Evolutionary conservation across 2,113 vertebrate species (phyloP).

Genomic region (Chrysochloris asiatica): DNA sequence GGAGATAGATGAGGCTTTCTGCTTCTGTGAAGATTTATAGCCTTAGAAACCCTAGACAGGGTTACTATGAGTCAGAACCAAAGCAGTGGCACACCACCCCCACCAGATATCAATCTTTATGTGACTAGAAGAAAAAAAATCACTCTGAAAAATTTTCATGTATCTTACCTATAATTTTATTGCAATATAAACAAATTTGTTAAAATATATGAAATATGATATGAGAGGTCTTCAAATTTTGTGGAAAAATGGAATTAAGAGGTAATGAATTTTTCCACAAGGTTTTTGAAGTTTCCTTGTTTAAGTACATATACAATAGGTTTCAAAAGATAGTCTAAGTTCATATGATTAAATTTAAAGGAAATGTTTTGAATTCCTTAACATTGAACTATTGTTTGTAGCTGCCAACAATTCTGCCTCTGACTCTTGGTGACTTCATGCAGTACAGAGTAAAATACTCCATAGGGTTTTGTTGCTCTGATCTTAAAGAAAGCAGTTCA

Average conservation of each 20-base stretch:
- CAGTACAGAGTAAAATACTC: background rate
- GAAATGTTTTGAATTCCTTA: slow-evolving; percentile 8
- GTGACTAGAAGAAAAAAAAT: background rate
- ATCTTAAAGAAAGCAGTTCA: background rate
- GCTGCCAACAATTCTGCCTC: background rate
- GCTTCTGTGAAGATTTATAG: too few species aligned
- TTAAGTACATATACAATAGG: background rate
- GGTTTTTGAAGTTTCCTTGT: too few species aligned
- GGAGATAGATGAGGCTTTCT: too few species aligned
- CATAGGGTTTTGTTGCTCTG: background rate
- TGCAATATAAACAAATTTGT: background rate
- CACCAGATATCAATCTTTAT: background rate
- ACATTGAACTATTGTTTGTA: background rate
- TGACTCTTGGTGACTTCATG: background rate
- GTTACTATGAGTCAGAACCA: too few species aligned
- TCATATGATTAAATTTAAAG: background rate
- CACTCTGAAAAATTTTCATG: too few species aligned
- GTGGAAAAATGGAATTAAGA: too few species aligned
- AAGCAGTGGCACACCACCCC: too few species aligned
- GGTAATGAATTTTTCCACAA: too few species aligned
- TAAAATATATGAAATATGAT: background rate
- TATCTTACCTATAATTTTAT: background rate
- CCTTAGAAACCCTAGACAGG: too few species aligned
- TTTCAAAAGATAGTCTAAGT: background rate
- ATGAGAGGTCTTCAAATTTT: background rate